Percentiles rank a stretch among this genome's conserved stretches.
Conservation (phyloP, 2,113 vertebrate genomes). For the Plecotus auritus region DNA sequence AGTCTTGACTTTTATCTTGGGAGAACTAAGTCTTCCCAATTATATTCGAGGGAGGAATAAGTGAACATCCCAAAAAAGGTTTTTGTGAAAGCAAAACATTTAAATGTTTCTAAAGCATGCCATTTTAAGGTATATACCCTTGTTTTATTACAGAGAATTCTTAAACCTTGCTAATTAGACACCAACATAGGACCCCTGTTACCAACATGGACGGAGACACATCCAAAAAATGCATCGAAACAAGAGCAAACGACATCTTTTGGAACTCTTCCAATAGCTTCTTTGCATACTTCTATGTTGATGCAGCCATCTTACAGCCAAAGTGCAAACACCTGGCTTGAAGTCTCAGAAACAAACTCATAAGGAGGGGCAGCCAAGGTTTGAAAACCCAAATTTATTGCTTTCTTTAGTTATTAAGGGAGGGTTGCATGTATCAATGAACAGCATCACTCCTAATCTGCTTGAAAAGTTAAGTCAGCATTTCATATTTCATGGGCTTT, state of each 20-base stretch:
- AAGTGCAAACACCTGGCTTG: slow-evolving; percentile 45
- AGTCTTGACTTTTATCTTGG: not conserved
- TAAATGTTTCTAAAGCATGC: not conserved
- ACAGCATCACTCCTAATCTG: slow-evolving; percentile 69
- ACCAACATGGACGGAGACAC: not conserved
- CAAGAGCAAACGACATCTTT: not conserved
- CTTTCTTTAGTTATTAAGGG: slow-evolving; percentile 74
- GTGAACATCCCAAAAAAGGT: not conserved
- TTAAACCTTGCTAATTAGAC: not conserved
- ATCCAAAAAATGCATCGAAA: not conserved
- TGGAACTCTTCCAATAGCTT: not conserved
- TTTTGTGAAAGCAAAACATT: not conserved
- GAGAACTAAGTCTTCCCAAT: not conserved
- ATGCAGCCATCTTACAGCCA: not conserved
- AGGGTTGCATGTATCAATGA: slow-evolving; percentile 66
- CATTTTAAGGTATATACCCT: not conserved
- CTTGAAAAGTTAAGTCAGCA: slow-evolving; percentile 68
- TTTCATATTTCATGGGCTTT: slow-evolving; percentile 64
- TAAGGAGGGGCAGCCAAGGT: slow-evolving; percentile 53
- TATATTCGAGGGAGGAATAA: not conserved
- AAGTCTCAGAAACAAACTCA: slow-evolving; percentile 40
- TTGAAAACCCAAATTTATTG: slow-evolving; percentile 67
- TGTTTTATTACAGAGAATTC: not conserved
- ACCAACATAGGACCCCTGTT: not conserved
- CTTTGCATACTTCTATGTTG: not conserved